Conservation (phyloP, 2,888 invertebrate species). For the Dusona sp. region DNA sequence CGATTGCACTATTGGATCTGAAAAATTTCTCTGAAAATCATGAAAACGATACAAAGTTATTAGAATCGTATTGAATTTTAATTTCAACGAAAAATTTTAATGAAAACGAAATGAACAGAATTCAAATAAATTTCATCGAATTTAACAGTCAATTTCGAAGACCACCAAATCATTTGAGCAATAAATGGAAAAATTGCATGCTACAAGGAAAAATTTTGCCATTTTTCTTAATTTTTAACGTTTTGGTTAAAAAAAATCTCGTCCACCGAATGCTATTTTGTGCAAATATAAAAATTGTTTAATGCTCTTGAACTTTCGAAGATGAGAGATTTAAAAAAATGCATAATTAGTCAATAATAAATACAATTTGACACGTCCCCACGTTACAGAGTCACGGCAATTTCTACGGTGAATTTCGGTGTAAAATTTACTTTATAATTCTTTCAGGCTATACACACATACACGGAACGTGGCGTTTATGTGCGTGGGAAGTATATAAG, state of each 20-base stretch:
- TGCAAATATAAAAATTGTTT: background rate
- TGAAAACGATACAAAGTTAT: background rate
- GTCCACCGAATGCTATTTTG: background rate
- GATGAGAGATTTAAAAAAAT: background rate
- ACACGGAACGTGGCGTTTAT: background rate
- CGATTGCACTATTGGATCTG: background rate
- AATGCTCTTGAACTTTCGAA: background rate
- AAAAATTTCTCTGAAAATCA: background rate
- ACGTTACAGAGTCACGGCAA: background rate
- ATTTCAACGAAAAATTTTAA: background rate
- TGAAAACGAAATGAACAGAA: too few relatives aligned
- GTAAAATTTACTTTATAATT: background rate
- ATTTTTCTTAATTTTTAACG: background rate
- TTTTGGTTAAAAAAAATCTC: background rate
- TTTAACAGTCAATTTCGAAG: background rate
- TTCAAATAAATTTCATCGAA: background rate
- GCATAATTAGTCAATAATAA: background rate
- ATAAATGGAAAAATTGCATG: background rate
- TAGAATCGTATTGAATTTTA: background rate
- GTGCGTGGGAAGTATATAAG: conserved; percentile 13
- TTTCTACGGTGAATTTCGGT: background rate
- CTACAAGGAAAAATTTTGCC: too few relatives aligned
- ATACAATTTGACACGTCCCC: background rate
- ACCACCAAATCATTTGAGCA: background rate
- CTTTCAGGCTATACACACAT: background rate